phyloP scores from a whole-genome alignment of 2,888 invertebrate species.

The Furcula furcula region DNA sequence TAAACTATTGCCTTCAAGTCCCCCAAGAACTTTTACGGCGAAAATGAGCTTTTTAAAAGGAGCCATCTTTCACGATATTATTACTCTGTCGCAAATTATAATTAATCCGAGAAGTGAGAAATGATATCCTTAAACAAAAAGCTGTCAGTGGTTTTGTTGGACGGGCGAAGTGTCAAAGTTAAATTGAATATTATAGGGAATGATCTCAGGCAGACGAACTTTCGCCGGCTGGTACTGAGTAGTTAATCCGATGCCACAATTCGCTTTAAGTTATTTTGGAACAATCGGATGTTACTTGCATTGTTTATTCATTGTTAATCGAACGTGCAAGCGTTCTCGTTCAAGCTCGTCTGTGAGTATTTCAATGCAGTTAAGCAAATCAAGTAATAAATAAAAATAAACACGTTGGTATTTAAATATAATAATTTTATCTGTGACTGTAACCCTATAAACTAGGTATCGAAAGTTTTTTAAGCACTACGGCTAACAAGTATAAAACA shows the following conservation, averaged over 20 bases:
- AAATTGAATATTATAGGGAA: slow-evolving; percentile 80
- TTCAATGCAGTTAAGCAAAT: no score
- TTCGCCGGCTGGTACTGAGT: slow-evolving; percentile 64
- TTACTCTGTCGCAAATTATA: slow-evolving; percentile 37
- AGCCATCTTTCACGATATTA: slow-evolving; percentile 31
- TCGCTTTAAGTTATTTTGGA: slow-evolving; percentile 66
- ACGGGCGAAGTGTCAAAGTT: slow-evolving; percentile 79
- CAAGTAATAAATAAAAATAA: no score
- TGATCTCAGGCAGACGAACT: slow-evolving; percentile 68
- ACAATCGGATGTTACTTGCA: slow-evolving; percentile 64
- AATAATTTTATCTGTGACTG: no score
- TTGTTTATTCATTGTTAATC: slow-evolving; percentile 62
- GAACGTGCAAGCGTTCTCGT: slow-evolving; percentile 19
- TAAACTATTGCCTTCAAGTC: slow-evolving; percentile 1
- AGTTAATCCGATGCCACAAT: slow-evolving; percentile 79
- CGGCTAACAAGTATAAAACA: no score
- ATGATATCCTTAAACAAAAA: slow-evolving; percentile 60
- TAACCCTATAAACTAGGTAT: no score
- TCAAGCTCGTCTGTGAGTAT: slow-evolving; percentile 5
- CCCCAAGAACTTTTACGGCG: slow-evolving; percentile 17
- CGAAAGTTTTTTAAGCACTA: no score
- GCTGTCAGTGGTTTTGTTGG: slow-evolving; percentile 67
- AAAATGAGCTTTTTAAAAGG: slow-evolving; percentile 18
- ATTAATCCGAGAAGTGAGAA: slow-evolving; percentile 44
- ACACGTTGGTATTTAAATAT: no score